phyloP scores from a whole-genome alignment of 2,888 invertebrate genomes.

The Drosophila kuntzei region DNA sequence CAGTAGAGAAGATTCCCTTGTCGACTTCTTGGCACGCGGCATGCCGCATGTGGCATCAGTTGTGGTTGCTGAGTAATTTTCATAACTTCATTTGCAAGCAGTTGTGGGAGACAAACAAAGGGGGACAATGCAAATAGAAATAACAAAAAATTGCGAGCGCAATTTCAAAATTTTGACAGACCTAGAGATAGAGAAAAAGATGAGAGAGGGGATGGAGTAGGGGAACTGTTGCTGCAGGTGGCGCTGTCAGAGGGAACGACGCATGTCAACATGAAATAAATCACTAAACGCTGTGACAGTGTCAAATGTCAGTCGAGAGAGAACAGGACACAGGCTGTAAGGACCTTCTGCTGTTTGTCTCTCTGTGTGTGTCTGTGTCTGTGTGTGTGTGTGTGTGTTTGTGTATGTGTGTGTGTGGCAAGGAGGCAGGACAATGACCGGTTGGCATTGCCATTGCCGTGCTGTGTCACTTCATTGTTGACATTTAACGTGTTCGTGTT shows the following conservation, averaged over 20 bases:
- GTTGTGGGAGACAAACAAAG: neutral
- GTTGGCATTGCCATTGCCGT: constrained; percentile 30
- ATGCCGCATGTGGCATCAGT: constrained; percentile 32
- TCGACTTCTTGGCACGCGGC: constrained; percentile 53
- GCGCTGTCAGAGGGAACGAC: constrained; percentile 36
- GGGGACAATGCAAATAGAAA: constrained; percentile 52
- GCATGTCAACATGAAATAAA: constrained; percentile 80
- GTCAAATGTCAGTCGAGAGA: constrained; percentile 70
- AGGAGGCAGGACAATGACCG: constrained; percentile 61
- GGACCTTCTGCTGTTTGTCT: constrained; percentile 40
- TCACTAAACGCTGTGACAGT: constrained; percentile 79
- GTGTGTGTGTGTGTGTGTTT: neutral
- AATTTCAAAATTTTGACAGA: constrained; percentile 27
- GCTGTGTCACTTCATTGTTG: constrained; percentile 79
- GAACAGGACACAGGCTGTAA: constrained; percentile 1
- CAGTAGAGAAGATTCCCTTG: neutral
- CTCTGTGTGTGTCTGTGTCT: neutral
- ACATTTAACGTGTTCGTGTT: constrained; percentile 81
- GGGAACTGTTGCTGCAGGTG: constrained; percentile 3
- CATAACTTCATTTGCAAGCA: constrained; percentile 76
- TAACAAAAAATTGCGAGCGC: constrained; percentile 49
- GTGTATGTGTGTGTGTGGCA: neutral
- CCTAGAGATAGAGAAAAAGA: neutral
- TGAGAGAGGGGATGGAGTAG: neutral
- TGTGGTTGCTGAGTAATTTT: constrained; percentile 61